Conservation (phyloP, 2,797 vertebrate genomes). For the Hylomyscus alleni region DNA sequence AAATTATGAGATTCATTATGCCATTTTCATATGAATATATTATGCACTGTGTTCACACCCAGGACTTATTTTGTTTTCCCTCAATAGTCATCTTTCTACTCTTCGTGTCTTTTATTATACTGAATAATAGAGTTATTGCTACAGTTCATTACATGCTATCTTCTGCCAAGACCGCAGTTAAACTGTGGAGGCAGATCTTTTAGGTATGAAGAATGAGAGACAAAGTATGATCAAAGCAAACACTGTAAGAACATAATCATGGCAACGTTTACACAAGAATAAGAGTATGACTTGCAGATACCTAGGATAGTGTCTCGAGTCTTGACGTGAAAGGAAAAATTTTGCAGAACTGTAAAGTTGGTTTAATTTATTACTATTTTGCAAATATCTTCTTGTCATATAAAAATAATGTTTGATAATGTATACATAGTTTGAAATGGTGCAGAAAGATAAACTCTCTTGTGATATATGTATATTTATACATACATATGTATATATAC, state of each 20-base stretch:
- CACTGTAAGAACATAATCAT: background rate
- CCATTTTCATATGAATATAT: background rate
- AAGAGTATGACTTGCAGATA: background rate
- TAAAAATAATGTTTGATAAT: background rate
- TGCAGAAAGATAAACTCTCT: background rate
- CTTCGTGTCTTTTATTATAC: background rate
- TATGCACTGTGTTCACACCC: background rate
- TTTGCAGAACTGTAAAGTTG: background rate
- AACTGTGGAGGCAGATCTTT: background rate
- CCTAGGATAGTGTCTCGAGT: background rate
- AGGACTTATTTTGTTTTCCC: background rate
- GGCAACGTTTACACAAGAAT: background rate
- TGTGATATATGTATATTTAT: background rate
- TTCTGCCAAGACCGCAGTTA: background rate
- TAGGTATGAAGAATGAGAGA: background rate
- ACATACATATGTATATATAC: no score
- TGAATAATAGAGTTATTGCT: background rate
- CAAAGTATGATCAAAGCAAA: constrained; percentile 8
- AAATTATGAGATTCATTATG: background rate
- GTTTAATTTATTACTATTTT: background rate
- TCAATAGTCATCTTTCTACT: background rate
- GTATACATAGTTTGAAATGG: background rate
- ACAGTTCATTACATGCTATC: background rate
- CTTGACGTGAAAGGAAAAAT: background rate
- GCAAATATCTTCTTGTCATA: background rate